Base-by-base conservation (phyloP, 2,797 vertebrate species). In the Pseudomugil gertrudae region DNA sequence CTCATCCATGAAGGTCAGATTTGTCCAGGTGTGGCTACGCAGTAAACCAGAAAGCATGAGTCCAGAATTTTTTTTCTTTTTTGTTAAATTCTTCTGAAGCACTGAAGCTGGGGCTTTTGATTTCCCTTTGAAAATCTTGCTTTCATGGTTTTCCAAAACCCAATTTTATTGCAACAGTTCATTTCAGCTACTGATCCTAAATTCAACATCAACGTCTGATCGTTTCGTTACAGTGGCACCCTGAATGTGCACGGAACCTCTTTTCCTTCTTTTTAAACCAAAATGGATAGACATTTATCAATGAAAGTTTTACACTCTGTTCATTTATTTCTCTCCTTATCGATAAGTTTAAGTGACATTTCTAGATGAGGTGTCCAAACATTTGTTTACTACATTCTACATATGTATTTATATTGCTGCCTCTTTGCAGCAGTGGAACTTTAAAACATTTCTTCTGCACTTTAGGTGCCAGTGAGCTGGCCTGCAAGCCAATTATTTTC, bases 401-500 rank as follows among this genome's bases (percentile, higher is more conserved):
- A 58, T 5, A 9, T 60, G 43, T 51, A 26, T 64, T 64, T 58
- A 14, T 56, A 36, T 72, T 43, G 58, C 29, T 47, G 29, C 40
- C 50, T 63, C 47, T 47, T 21, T 74, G 73, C 35, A 47, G 62
- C 80, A 72, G 55, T 45, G 71, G 40, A 83, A 84, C 81, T 86
- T 85, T 72, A 53, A 76, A 85, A 86, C 77, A 78, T 80, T 64
- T 80, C 72, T 80, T 81, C 40, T 80, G 71, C 78, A 51, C 69
- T 84, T 57, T 57, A 76, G 73, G 72, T 84, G 80, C 72, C 74
- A 66, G 73, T 63, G 75, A 75, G 76, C 69, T 53, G 78, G 66
- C 78, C 85, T 72, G 43, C 74, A 54, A 67, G 80, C 87, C 90
- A 91, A 89, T 92, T 92, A 92, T 88, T 89, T 86, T 74, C 72